These are phyloP conservation scores for Allobates femoralis DNA, from an alignment of 2,797 vertebrate species.

Conservation along the genomic window DNA sequence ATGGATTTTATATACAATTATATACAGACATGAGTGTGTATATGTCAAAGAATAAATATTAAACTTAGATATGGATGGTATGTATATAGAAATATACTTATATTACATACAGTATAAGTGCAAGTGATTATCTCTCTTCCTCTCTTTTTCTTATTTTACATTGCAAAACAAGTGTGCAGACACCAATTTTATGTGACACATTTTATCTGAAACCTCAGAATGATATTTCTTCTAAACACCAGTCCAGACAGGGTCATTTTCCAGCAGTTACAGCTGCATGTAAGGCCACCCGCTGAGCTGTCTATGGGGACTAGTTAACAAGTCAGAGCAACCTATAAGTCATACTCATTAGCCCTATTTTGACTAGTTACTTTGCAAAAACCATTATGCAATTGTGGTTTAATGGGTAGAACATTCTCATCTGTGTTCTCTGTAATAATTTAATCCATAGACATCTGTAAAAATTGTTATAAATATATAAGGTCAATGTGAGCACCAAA, in stretches of 20 bases:
- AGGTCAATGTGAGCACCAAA: neutral
- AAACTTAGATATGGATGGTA: no score
- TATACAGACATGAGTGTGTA: no score
- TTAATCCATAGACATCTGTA: neutral
- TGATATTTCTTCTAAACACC: constrained; percentile 58
- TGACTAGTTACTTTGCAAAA: constrained; percentile 8
- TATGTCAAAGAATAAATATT: no score
- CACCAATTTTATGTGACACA: constrained; percentile 54
- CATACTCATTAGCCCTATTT: constrained; percentile 39
- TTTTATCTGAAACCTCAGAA: constrained; percentile 57
- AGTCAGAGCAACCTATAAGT: constrained; percentile 53
- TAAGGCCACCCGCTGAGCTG: constrained; percentile 49
- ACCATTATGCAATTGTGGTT: constrained; percentile 29
- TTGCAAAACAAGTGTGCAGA: neutral
- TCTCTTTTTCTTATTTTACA: no score
- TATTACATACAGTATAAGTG: no score
- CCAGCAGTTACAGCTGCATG: constrained; percentile 61
- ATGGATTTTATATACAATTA: no score
- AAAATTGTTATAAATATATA: constrained; percentile 15
- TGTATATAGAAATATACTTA: no score
- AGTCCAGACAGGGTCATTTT: constrained; percentile 55
- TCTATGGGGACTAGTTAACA: constrained; percentile 59
- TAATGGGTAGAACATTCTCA: constrained; percentile 32
- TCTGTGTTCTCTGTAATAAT: constrained; percentile 8
- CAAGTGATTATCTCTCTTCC: no score